Conservation (phyloP, 1,140 invertebrate genomes). For the Lordiphosa collinella region DNA sequence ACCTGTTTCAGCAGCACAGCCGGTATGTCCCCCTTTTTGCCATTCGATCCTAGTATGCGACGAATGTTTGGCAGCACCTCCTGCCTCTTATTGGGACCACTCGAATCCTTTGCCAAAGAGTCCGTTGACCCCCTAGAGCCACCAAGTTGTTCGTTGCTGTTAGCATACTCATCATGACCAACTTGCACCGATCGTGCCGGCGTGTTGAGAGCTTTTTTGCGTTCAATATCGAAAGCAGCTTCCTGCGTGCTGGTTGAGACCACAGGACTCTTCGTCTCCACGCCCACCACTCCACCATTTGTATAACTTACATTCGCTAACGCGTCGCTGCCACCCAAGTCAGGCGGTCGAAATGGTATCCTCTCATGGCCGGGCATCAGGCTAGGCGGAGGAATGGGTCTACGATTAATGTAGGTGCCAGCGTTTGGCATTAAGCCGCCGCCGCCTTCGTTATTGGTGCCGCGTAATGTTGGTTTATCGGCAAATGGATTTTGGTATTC, state of each 20-base stretch:
- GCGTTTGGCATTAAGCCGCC: conserved; percentile 52
- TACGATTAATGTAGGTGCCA: conserved; percentile 83
- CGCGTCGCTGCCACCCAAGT: conserved; percentile 37
- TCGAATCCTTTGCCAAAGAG: not conserved
- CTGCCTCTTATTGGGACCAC: conserved; percentile 78
- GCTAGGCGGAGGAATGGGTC: conserved; percentile 88
- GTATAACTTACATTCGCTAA: conserved; percentile 15
- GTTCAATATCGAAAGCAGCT: conserved; percentile 27
- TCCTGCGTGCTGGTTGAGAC: conserved; percentile 28
- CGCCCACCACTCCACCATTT: conserved; percentile 5
- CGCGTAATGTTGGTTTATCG: conserved; percentile 89
- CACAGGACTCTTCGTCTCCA: conserved; percentile 32
- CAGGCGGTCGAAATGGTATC: conserved; percentile 86
- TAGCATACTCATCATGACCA: conserved; percentile 1
- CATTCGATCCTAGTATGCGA: conserved; percentile 89
- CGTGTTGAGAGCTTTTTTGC: conserved; percentile 87
- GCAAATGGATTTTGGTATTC: conserved; percentile 90
- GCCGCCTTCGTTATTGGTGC: conserved; percentile 81
- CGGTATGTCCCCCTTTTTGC: conserved; percentile 88
- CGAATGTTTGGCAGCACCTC: conserved; percentile 87
- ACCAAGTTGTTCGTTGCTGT: conserved; percentile 1
- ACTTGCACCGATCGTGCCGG: conserved; percentile 80
- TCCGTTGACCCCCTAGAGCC: not conserved
- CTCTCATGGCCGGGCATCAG: conserved; percentile 88
- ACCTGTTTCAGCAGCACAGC: conserved; percentile 86